Evolutionary conservation across 1,140 invertebrate species (phyloP).

Genomic region (Bombus pascuorum): DNA sequence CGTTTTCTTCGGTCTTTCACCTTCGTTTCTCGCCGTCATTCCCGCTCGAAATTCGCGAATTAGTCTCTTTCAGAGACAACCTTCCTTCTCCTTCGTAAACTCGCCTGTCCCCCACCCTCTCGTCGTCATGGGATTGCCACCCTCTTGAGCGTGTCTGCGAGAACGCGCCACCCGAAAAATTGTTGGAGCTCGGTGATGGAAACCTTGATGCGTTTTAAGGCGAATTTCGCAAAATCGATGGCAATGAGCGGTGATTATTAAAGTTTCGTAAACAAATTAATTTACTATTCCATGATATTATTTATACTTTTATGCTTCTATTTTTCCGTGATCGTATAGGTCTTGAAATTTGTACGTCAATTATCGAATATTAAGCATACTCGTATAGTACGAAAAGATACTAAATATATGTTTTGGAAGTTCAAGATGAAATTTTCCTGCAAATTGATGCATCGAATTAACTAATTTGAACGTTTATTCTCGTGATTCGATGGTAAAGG

Average conservation of each 20-base stretch:
- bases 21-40: constrained; percentile 41
- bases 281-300: no score
- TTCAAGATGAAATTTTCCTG: no score
- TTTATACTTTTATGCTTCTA: no score
- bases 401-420: no score
- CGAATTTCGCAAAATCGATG: background rate
- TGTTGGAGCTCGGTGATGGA: background rate
- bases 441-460: no score
- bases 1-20: constrained; percentile 51
- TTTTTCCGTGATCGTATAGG: no score
- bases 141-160: constrained; percentile 37
- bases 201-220: constrained; percentile 27
- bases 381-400: no score
- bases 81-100: constrained; percentile 39
- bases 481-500: constrained; percentile 30
- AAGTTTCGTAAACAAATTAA: no score
- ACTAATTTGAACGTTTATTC: background rate
- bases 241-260: background rate
- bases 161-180: constrained; percentile 40
- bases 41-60: constrained; percentile 57
- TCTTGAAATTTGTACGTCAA: no score
- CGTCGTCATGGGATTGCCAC: constrained; percentile 44
- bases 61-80: constrained; percentile 49
- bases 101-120: background rate
- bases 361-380: no score